These are phyloP conservation scores for Poicephalus meyeri DNA, from an alignment of 2,113 vertebrate species.

Conservation along the genomic window DNA sequence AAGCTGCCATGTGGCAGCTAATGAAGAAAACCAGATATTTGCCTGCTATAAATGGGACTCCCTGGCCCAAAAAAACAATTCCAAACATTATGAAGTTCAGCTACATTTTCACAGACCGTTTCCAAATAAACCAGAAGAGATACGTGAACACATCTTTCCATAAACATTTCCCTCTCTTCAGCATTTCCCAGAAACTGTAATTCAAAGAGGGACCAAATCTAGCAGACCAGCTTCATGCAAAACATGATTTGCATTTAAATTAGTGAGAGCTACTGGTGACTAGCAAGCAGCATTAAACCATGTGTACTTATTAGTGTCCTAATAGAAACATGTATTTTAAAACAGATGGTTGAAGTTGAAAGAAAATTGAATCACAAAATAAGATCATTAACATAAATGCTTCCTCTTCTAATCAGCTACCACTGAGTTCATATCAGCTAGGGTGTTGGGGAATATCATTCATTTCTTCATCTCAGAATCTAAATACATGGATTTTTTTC, in stretches of 20 bases:
- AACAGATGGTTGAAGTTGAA: constrained; percentile 57
- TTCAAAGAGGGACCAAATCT: background rate
- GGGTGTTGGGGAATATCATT: background rate
- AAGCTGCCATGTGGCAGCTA: background rate
- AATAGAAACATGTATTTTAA: constrained; percentile 36
- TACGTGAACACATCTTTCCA: background rate
- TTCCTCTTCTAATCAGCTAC: constrained; percentile 61
- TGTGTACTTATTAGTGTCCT: background rate
- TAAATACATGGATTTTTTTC: background rate
- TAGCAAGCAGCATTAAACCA: background rate
- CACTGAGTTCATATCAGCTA: constrained; percentile 18
- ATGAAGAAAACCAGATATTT: background rate
- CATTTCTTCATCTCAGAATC: constrained; percentile 15
- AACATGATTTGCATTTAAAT: constrained; percentile 34
- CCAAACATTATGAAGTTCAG: background rate
- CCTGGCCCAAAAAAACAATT: background rate
- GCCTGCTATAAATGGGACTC: background rate
- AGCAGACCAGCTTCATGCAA: background rate
- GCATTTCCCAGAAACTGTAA: background rate
- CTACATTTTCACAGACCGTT: background rate
- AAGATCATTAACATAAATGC: constrained; percentile 44
- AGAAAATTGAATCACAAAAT: constrained; percentile 57
- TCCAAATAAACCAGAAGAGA: constrained; percentile 9
- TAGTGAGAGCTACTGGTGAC: background rate
- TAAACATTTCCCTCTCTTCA: background rate